Evolutionary conservation across 2,888 invertebrate species (phyloP).

Genomic region (Chrysolina haemoptera): DNA sequence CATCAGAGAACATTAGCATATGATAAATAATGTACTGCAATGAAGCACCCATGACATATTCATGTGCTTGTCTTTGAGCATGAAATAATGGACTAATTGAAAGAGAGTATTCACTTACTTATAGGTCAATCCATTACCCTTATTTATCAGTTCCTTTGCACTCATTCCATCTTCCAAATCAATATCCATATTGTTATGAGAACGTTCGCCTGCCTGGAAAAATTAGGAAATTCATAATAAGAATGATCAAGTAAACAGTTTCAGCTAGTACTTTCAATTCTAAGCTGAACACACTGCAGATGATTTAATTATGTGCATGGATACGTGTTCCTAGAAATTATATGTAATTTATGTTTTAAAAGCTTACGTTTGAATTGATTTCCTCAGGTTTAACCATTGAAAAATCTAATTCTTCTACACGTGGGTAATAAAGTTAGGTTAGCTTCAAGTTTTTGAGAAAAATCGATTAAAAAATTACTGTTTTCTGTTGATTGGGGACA

Average conservation of each 20-base stretch:
- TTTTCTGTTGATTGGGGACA: neutral
- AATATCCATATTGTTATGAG: constrained; percentile 24
- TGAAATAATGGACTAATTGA: too few relatives aligned
- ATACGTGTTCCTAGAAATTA: neutral
- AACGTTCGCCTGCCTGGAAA: constrained; percentile 31
- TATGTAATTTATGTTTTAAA: neutral
- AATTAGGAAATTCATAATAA: neutral
- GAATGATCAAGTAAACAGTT: too few relatives aligned
- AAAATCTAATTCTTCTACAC: constrained; percentile 30
- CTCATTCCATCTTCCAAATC: constrained; percentile 58
- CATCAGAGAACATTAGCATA: too few relatives aligned
- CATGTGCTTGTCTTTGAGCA: too few relatives aligned
- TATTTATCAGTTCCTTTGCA: constrained; percentile 57
- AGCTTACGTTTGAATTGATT: constrained; percentile 39
- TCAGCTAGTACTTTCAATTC: neutral
- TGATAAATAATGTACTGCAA: too few relatives aligned
- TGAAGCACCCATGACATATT: too few relatives aligned
- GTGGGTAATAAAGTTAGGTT: constrained; percentile 44
- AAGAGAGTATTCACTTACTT: constrained; percentile 50
- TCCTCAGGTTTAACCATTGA: constrained; percentile 41
- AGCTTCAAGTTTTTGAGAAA: neutral
- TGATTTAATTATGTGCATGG: neutral
- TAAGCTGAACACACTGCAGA: neutral
- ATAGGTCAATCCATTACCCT: constrained; percentile 59
- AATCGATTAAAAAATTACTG: neutral